A percentile compares a stretch with the other conserved stretches of the same genome.
Conservation (phyloP, 2,888 invertebrate genomes). For the Thymelicus lineola region DNA sequence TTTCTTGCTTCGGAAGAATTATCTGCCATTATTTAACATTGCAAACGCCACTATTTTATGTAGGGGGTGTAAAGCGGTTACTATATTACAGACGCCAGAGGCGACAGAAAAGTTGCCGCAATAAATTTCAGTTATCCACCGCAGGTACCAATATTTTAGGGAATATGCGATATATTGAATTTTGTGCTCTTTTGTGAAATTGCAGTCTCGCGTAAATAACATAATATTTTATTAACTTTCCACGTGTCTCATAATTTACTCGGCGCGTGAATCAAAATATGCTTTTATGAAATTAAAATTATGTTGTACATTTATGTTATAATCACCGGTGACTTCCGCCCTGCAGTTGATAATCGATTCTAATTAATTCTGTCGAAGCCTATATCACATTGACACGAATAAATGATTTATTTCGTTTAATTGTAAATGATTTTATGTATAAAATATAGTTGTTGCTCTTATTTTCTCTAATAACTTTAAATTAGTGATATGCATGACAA, state of each 20-base stretch:
- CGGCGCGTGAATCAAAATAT: background rate
- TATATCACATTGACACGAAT: too few species aligned
- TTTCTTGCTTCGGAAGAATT: conserved; percentile 22
- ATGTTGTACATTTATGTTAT: too few species aligned
- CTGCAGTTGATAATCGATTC: too few species aligned
- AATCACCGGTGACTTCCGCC: too few species aligned
- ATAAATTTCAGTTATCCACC: conserved; percentile 25
- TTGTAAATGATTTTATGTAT: too few species aligned
- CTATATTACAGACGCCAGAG: conserved; percentile 17
- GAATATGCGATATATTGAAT: conserved; percentile 22
- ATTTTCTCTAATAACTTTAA: too few species aligned
- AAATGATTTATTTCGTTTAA: too few species aligned
- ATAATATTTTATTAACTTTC: background rate
- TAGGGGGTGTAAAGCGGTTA: conserved; percentile 19
- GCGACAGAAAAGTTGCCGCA: conserved; percentile 24
- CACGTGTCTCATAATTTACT: too few species aligned
- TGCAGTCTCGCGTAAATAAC: background rate
- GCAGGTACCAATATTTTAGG: conserved; percentile 17
- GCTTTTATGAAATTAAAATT: background rate
- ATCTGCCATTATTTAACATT: conserved; percentile 18
- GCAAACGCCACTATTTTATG: conserved; percentile 24
- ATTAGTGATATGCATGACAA: too few species aligned
- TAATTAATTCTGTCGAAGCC: too few species aligned
- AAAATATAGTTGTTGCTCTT: too few species aligned
- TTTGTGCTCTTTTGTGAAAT: conserved; percentile 6